Percentiles rank a stretch among this genome's conserved stretches.
These are phyloP conservation scores for Seira ritae DNA, from an alignment of 2,888 invertebrate genomes.

Conservation along the genomic window DNA sequence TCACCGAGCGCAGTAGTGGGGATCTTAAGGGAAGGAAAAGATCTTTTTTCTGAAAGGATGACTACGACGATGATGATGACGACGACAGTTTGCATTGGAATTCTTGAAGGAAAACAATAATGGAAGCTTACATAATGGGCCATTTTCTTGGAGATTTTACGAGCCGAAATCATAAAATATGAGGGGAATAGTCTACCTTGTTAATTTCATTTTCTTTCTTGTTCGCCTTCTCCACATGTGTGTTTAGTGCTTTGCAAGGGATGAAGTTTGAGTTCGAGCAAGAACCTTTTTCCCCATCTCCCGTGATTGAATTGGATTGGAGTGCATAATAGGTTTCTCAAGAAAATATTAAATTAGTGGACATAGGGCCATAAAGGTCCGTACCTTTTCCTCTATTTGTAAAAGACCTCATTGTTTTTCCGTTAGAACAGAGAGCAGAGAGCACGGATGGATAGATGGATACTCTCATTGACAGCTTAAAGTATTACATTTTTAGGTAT, in stretches of 20 bases:
- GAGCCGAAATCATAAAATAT: constrained; percentile 70
- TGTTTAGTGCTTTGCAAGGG: background rate
- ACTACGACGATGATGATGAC: constrained; percentile 13
- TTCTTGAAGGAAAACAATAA: constrained; percentile 30
- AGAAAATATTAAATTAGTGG: constrained; percentile 48
- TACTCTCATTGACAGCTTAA: constrained; percentile 62
- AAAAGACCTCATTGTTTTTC: constrained; percentile 56
- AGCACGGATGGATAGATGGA: too few relatives aligned
- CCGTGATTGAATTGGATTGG: constrained; percentile 46
- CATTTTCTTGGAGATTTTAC: constrained; percentile 68
- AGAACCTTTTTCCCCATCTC: constrained; percentile 30
- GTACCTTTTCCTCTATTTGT: constrained; percentile 37
- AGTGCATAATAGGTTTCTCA: constrained; percentile 49
- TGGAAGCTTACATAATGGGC: constrained; percentile 60
- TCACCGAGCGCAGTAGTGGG: constrained; percentile 50
- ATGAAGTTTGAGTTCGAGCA: constrained; percentile 17
- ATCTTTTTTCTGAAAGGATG: constrained; percentile 48
- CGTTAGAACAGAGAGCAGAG: constrained; percentile 50
- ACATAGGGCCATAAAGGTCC: constrained; percentile 30
- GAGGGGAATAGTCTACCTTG: constrained; percentile 58
- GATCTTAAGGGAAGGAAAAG: constrained; percentile 28
- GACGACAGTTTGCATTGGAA: constrained; percentile 42
- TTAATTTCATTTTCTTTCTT: constrained; percentile 68
- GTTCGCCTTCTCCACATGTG: constrained; percentile 25
- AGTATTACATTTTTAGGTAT: constrained; percentile 16